Percentiles rank a stretch among this genome's conserved stretches.
These are phyloP conservation scores for Pelobates fuscus DNA, from an alignment of 2,113 vertebrate species.

Conservation along the genomic window DNA sequence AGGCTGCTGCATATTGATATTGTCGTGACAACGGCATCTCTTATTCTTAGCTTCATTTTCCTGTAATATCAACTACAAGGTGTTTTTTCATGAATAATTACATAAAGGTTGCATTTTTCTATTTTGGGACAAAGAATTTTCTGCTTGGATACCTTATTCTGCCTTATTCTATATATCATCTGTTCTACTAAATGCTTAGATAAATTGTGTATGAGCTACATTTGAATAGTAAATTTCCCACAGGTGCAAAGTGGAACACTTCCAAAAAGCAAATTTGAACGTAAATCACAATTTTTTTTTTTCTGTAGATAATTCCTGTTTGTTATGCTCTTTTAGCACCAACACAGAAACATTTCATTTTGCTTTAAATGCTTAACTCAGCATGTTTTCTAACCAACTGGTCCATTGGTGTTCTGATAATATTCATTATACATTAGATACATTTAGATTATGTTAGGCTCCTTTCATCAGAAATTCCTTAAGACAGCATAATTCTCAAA, in stretches of 20 bases:
- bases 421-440: constrained; percentile 48
- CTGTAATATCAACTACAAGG: neutral
- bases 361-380: constrained; percentile 27
- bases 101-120: constrained; percentile 11
- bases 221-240: constrained; percentile 39
- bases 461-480: constrained; percentile 45
- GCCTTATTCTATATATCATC: constrained; percentile 6
- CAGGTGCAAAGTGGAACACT: constrained; percentile 26
- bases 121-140: neutral
- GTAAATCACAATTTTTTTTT: constrained; percentile 48
- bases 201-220: constrained; percentile 27
- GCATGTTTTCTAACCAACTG: constrained; percentile 43
- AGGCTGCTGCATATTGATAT: neutral
- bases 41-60: neutral
- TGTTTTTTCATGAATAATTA: neutral
- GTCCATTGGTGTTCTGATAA: constrained; percentile 46
- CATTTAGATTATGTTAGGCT: constrained; percentile 43
- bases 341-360: constrained; percentile 23
- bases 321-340: constrained; percentile 36
- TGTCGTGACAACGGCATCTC: neutral
- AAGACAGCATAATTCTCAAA: constrained; percentile 45
- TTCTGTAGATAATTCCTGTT: constrained; percentile 45
- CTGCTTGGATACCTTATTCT: constrained; percentile 2
- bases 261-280: constrained; percentile 24
- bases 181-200: constrained; percentile 30